Conservation (phyloP, 2,888 invertebrate species). For the Scaptomyza polygonia region DNA sequence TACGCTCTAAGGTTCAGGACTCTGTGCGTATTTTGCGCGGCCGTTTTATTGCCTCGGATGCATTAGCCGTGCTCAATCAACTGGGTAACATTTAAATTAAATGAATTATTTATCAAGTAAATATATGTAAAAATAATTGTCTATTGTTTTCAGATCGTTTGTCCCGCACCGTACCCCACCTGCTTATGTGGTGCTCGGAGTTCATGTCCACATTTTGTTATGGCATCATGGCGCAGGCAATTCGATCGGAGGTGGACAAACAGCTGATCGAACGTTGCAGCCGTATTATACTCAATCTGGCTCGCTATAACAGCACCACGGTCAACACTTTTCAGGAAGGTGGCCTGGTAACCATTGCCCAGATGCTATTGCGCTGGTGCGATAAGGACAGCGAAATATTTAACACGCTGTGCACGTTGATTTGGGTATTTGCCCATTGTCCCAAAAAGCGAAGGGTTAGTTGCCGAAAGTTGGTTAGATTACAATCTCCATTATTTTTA, state of each 20-base stretch:
- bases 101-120: not conserved
- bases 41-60: constrained; percentile 80
- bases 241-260: constrained; percentile 84
- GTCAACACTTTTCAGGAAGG: constrained; percentile 87
- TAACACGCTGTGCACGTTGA: constrained; percentile 87
- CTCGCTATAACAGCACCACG: constrained; percentile 87
- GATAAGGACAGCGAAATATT: constrained; percentile 88
- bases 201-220: constrained; percentile 84
- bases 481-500: not conserved
- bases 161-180: constrained; percentile 83
- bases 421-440: constrained; percentile 87
- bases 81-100: constrained; percentile 69
- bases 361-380: constrained; percentile 88
- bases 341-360: constrained; percentile 87
- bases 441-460: constrained; percentile 80
- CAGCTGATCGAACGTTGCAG: constrained; percentile 84
- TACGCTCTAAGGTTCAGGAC: constrained; percentile 78
- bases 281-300: constrained; percentile 88
- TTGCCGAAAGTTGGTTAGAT: not conserved
- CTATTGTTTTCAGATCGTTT: constrained; percentile 75
- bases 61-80: constrained; percentile 76
- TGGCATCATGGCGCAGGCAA: constrained; percentile 84
- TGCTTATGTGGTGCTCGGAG: constrained; percentile 81
- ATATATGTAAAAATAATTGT: not conserved
- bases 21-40: constrained; percentile 81